Base-by-base conservation (phyloP, 1,140 invertebrate genomes). In the Riptortus pedestris region DNA sequence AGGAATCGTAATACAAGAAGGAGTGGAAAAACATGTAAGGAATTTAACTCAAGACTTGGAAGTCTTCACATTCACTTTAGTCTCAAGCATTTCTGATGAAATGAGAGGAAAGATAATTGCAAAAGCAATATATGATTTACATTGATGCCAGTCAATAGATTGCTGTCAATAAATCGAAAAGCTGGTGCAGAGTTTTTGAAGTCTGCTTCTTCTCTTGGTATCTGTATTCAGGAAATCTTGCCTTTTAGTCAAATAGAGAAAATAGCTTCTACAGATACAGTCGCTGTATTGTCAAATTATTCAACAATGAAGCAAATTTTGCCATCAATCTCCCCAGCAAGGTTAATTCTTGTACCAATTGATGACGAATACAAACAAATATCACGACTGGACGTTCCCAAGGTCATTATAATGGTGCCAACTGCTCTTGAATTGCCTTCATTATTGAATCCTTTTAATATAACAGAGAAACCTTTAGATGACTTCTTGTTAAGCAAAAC, bases 371-470 rank as follows among this genome's bases (percentile, higher is more conserved):
- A n/a, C n/a, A n/a, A n/a, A n/a, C n/a, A n/a, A n/a, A n/a, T n/a
- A n/a, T n/a, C n/a, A 29, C n/a, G 24, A 31, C 38, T 4, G 55
- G 24, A 31, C 3, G 12, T 45, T 4, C 28, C 51, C 24, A 61
- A 63, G n/a, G 27, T 58, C 11, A 45, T 63, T 27, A 28, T 63
- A 7, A 22, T 66, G 26, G 4, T 63, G 28, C 61, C 61, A 20
- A 43, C 65, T 57, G 43, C 26, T 11, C 47, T 61, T 20, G 45
- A 59, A 20, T 38, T 47, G 24, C 29, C 51, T 12, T 18, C 7
- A 3, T 33, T 63, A 22, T 29, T 58, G 22, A 63, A 63, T 27
- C 61, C 61, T 28, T 66, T 57, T 28, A 63, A 66, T 29, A 22
- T 59, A 2, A 38, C 61, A 18, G 61, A 63, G 26, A 24, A 59